Evolutionary conservation across 2,113 vertebrate genomes (phyloP).

Genomic region (Strix aluco): DNA sequence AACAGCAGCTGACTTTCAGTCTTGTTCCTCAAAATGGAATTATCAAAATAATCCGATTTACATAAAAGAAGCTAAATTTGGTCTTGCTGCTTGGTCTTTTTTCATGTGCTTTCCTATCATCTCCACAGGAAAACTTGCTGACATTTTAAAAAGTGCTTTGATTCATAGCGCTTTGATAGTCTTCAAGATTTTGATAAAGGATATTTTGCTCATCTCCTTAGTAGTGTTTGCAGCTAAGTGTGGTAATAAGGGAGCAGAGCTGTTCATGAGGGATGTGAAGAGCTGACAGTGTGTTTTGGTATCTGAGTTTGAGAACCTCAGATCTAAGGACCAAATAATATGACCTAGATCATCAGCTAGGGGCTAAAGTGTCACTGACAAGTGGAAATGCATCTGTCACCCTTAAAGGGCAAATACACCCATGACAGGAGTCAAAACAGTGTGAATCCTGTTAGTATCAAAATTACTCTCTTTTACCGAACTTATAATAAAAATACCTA

Average conservation of each 20-base stretch:
- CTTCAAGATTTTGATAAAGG: not conserved
- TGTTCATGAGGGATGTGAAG: not conserved
- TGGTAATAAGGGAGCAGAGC: not conserved
- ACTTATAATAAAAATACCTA: not conserved
- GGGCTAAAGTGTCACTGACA: not conserved
- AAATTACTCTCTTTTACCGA: not conserved
- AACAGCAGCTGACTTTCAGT: not conserved
- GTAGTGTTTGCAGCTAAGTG: not conserved
- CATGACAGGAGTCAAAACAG: not conserved
- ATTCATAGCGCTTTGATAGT: not conserved
- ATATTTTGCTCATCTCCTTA: not conserved
- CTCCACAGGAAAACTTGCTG: not conserved
- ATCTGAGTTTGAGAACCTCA: not conserved
- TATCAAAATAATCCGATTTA: not conserved
- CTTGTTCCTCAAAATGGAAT: not conserved
- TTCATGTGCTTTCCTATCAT: not conserved
- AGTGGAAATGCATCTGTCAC: not conserved
- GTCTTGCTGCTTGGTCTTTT: not conserved
- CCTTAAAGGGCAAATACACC: not conserved
- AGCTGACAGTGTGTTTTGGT: not conserved
- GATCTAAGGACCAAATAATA: not conserved
- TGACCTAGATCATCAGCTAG: not conserved
- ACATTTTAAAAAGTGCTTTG: not conserved
- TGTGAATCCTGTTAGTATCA: not conserved
- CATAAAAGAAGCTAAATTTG: not conserved